Conservation (phyloP, 2,113 vertebrate genomes). For the Neolamprologus kungweensis region DNA sequence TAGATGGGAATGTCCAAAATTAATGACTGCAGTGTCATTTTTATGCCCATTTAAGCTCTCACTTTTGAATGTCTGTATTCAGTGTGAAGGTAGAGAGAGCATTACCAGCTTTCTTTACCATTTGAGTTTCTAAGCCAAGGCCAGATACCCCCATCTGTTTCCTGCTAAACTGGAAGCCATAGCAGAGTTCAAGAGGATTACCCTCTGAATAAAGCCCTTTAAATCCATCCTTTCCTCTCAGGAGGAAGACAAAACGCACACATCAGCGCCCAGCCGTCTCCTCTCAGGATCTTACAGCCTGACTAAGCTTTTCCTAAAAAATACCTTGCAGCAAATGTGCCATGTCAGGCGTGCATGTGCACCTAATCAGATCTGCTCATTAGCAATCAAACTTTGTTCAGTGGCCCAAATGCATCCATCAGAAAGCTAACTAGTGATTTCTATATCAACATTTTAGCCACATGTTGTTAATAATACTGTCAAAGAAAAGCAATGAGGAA, state of each 20-base stretch:
- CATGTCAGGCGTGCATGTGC: not conserved
- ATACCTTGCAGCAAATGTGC: constrained; percentile 38
- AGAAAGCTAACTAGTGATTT: not conserved
- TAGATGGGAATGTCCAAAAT: not conserved
- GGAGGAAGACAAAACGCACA: constrained; percentile 24
- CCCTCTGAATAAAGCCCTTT: constrained; percentile 23
- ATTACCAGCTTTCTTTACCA: not conserved
- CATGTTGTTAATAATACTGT: not conserved
- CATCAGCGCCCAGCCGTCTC: constrained; percentile 11
- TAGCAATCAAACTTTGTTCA: not conserved
- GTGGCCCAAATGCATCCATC: not conserved
- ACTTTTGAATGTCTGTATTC: not conserved
- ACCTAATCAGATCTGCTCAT: constrained; percentile 8
- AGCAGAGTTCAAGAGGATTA: constrained; percentile 34
- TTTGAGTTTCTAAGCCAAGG: not conserved
- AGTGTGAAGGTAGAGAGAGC: not conserved
- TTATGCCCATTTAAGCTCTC: not conserved
- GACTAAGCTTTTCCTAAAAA: constrained; percentile 26
- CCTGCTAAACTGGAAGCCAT: constrained; percentile 20
- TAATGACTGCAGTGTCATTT: not conserved
- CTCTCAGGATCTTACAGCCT: constrained; percentile 17
- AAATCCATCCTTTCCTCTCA: constrained; percentile 46
- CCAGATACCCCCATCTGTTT: constrained; percentile 32
- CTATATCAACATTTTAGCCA: not conserved
- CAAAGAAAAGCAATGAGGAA: not conserved